phyloP scores from a whole-genome alignment of 2,888 invertebrate genomes.

The Apamea monoglypha region DNA sequence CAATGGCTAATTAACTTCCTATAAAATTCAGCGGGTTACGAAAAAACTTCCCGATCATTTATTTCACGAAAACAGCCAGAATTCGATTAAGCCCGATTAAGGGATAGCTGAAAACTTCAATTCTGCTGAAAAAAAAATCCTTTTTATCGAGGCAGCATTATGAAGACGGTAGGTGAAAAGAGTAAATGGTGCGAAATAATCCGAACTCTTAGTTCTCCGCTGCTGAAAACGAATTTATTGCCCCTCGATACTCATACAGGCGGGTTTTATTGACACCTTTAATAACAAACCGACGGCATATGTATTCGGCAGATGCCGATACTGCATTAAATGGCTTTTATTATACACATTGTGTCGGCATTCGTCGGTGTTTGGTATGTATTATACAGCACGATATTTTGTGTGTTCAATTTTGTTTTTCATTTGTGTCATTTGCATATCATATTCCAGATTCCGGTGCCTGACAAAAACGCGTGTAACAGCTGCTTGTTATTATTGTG shows the following conservation, averaged over 20 bases:
- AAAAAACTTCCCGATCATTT: slow-evolving; percentile 55
- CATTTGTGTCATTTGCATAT: slow-evolving; percentile 59
- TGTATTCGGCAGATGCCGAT: slow-evolving; percentile 51
- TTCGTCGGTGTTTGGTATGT: slow-evolving; percentile 33
- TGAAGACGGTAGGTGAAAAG: slow-evolving; percentile 87
- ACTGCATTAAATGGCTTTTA: slow-evolving; percentile 50
- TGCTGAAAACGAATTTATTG: slow-evolving; percentile 89
- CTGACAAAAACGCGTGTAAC: slow-evolving; percentile 51
- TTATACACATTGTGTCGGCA: slow-evolving; percentile 26
- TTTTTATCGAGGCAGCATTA: slow-evolving; percentile 85
- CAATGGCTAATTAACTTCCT: slow-evolving; percentile 52
- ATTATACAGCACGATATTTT: slow-evolving; percentile 45
- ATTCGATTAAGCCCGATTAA: slow-evolving; percentile 80
- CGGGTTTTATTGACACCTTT: slow-evolving; percentile 85
- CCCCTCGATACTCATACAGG: slow-evolving; percentile 82
- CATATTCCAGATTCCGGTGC: slow-evolving; percentile 47
- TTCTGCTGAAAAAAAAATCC: slow-evolving; percentile 80
- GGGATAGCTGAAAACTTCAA: slow-evolving; percentile 83
- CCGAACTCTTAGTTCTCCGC: slow-evolving; percentile 88
- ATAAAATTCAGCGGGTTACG: slow-evolving; percentile 42
- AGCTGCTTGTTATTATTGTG: slow-evolving; percentile 52
- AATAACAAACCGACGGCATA: slow-evolving; percentile 64
- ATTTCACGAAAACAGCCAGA: slow-evolving; percentile 70
- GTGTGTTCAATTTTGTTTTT: slow-evolving; percentile 57
- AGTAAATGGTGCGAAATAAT: slow-evolving; percentile 90